Base-by-base conservation (phyloP, 2,888 invertebrate species). In the Entomobrya multifasciata region DNA sequence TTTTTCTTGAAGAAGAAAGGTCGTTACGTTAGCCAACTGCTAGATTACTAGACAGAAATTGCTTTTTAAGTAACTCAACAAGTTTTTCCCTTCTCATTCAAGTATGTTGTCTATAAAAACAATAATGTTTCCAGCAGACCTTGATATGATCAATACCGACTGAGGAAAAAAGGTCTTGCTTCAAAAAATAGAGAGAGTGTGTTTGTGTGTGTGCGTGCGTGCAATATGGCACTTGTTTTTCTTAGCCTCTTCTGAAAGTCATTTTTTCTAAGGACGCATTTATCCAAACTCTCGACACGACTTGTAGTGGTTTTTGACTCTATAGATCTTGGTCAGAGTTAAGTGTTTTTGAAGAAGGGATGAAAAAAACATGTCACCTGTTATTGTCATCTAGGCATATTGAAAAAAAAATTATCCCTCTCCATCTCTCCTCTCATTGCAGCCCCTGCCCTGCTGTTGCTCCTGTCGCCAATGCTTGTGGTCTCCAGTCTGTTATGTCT, bases 171-270 rank as follows among this genome's bases (percentile, higher is more conserved):
- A 22, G 41, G n/a, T 41, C 27, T 13, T 1, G 62, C 30, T n/a
- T n/a, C n/a, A n/a, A n/a, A n/a, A n/a, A n/a, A n/a, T n/a, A n/a
- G n/a, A n/a, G n/a, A n/a, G n/a, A n/a, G n/a, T n/a, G n/a, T n/a
- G 55, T 36, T 17, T 67, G 22, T 4, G 27, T 25, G 15, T 27
- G 60, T 15, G 72, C n/a, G 76, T 36, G 76, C 57, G 76, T 76
- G 76, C 76, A 76, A 76, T 76, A 76, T 76, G 76, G 76, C 57
- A 30, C 72, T 72, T 72, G 47, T 49, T 72, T 49, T 72, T n/a
- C 52, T 17, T 57, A 5, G n/a, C n/a, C n/a, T 27, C n/a, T n/a
- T n/a, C n/a, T n/a, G n/a, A n/a, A n/a, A n/a, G n/a, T 72, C 4
- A 11, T 30, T 30, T 17, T 22, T 20, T n/a, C n/a, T n/a, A n/a